Evolutionary conservation across 2,797 vertebrate genomes (phyloP).

Genomic region (Gila robusta): DNA sequence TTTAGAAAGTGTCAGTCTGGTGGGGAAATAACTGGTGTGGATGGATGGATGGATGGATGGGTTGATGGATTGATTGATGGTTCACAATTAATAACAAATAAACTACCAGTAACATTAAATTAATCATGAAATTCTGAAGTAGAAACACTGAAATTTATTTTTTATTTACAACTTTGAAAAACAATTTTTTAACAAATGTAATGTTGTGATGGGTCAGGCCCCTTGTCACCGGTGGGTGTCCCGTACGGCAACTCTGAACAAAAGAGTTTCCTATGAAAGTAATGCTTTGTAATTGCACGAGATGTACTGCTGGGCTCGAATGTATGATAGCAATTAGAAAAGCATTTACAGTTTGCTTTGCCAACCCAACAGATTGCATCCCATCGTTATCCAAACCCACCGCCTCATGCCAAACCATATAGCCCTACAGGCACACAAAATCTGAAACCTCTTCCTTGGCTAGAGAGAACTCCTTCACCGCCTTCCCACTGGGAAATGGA

Average conservation of each 20-base stretch:
- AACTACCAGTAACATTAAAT: neutral
- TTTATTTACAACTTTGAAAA: neutral
- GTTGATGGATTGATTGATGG: no score
- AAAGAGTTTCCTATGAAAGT: neutral
- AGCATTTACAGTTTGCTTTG: constrained; percentile 50
- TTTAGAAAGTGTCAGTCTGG: neutral
- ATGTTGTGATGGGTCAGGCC: neutral
- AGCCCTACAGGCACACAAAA: constrained; percentile 42
- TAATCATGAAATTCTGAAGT: neutral
- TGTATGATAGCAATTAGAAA: constrained; percentile 32
- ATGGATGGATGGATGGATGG: no score
- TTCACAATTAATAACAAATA: no score
- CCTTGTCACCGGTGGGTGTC: neutral
- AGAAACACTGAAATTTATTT: neutral
- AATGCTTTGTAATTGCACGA: constrained; percentile 15
- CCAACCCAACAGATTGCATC: constrained; percentile 55
- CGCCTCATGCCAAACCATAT: constrained; percentile 48
- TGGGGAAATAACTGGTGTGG: neutral
- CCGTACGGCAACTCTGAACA: neutral
- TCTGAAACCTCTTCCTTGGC: constrained; percentile 34
- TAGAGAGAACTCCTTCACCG: constrained; percentile 20
- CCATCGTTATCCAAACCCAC: constrained; percentile 50
- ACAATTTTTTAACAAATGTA: neutral
- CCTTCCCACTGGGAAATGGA: constrained; percentile 26
- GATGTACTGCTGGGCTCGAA: constrained; percentile 7